Evolutionary conservation across 2,888 invertebrate species (phyloP).

Genomic region (Conomelus anceps): DNA sequence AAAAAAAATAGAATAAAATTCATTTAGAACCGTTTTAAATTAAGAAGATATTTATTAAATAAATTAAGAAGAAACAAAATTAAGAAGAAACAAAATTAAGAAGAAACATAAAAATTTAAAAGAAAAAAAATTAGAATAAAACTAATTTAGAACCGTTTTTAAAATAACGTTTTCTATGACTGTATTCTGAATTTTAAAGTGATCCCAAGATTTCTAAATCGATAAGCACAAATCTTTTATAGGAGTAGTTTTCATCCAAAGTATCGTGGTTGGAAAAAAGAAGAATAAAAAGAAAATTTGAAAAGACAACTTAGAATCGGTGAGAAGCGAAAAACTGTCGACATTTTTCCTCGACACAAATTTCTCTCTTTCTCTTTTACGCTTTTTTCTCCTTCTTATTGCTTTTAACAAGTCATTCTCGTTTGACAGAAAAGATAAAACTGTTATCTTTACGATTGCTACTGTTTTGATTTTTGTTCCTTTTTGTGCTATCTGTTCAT

Average conservation of each 20-base stretch:
- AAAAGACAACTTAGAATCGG: neutral
- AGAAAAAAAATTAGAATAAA: no score
- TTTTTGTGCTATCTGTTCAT: neutral
- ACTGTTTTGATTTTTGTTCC: neutral
- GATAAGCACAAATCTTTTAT: neutral
- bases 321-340: neutral
- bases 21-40: no score
- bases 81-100: no score
- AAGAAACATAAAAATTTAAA: no score
- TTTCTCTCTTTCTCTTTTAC: neutral
- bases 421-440: neutral
- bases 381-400: neutral
- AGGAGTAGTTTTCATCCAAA: no score
- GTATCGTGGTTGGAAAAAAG: neutral
- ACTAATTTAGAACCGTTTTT: no score
- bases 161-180: no score
- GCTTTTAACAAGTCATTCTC: neutral
- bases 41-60: no score
- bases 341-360: neutral
- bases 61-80: no score
- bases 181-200: no score
- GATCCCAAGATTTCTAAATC: neutral
- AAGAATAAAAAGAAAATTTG: neutral
- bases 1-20: no score
- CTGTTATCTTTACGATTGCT: neutral